Base-by-base conservation (phyloP, 2,113 vertebrate genomes). In the Oncorhynchus kisutch region DNA sequence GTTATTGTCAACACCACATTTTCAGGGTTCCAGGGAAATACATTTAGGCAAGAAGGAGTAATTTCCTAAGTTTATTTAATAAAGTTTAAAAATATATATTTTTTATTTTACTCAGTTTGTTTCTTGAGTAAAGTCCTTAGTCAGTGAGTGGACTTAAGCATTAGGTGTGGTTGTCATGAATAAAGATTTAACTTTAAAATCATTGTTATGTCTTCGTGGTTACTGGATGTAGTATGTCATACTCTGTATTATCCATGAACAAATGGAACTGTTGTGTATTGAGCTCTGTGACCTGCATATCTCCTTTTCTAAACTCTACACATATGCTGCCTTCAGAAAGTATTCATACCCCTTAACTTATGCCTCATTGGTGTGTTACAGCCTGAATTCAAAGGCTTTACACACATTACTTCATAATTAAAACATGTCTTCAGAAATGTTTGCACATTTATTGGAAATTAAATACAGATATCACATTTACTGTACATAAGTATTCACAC, bases 101-200 rank as follows among this genome's bases (percentile, higher is more conserved):
- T 84, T 84, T 77, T 82, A 34, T 84, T 84, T 88, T 86, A 81
- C 70, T 87, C 69, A 13, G 75, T 83, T 87, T 22, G 79, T 89
- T 87, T 79, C 64, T 88, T 85, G 80, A 88, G 78, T 88, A 76
- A 88, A 91, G 88, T 90, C 31, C 72, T 80, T 81, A 89, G 83
- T 85, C 78, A 83, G 72, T 83, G 77, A 90, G 81, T 90, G 86
- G 89, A 90, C 80, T 84, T 90, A 80, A 83, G 87, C 89, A 85
- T 90, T 86, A 86, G 90, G 89, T 91, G 84, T 90, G 92, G 90
- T 91, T 94, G 89, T 91, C 78, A 75, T 88, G 85, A 93, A 92
- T 93, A 93, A 94, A 93, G 84, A 82, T 82, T 71, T 82, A 84
- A 86, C 85, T 85, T 84, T 22, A 76, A 79, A 67, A 54, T 6